Conservation (phyloP, 2,113 vertebrate species). For the Rostratula benghalensis region DNA sequence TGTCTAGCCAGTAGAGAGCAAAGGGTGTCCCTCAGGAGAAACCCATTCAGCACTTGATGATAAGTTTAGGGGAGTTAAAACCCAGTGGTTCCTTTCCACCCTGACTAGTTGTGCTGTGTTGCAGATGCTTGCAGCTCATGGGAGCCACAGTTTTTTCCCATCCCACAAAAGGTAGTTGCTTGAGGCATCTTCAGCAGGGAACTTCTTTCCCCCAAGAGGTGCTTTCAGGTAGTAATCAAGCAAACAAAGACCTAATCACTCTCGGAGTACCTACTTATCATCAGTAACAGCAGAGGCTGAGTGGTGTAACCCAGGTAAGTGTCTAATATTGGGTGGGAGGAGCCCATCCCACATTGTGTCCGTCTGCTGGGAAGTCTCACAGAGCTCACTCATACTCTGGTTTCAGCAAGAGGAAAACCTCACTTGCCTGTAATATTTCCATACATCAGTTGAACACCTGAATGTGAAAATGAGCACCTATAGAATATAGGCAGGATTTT, state of each 20-base stretch:
- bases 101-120: background rate
- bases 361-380: background rate
- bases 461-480: background rate
- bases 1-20: background rate
- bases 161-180: background rate
- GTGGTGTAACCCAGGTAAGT: background rate
- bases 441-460: background rate
- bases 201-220: background rate
- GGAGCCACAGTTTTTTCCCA: background rate
- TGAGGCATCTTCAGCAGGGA: background rate
- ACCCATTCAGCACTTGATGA: background rate
- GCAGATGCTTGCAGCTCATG: background rate
- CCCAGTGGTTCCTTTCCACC: background rate
- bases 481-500: background rate
- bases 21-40: background rate
- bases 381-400: background rate
- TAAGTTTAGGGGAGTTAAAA: background rate
- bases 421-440: background rate
- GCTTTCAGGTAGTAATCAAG: background rate
- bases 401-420: background rate
- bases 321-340: background rate
- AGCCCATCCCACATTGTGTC: background rate
- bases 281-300: background rate
- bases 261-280: background rate
- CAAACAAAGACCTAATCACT: background rate